Percentiles rank a stretch among this genome's conserved stretches.
These are phyloP conservation scores for Amblyjoppa fuscipennis DNA, from an alignment of 2,888 invertebrate species.

Conservation along the genomic window DNA sequence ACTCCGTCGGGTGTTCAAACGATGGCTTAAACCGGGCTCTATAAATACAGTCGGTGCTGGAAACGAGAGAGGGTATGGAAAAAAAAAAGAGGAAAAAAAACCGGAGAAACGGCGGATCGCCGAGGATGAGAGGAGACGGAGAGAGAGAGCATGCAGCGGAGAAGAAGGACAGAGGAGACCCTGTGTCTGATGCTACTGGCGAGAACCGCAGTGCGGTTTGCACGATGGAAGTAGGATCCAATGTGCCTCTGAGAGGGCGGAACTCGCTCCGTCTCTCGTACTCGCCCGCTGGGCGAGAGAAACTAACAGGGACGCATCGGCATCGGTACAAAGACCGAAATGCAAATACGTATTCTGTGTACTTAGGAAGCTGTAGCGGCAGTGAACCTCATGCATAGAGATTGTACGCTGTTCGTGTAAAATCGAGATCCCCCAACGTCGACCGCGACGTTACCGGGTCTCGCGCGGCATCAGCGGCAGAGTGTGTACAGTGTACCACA, in stretches of 20 bases:
- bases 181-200: conserved; percentile 66
- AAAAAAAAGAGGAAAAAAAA: conserved; percentile 4
- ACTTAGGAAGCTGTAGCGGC: conserved; percentile 83
- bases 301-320: conserved; percentile 73
- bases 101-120: conserved; percentile 35
- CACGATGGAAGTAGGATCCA: conserved; percentile 76
- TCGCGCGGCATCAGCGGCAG: conserved; percentile 31
- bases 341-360: conserved; percentile 84
- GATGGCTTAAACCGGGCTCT: conserved; percentile 75
- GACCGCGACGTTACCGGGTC: conserved; percentile 47
- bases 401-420: conserved; percentile 82
- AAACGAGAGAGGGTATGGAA: conserved; percentile 59
- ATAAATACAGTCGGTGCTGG: conserved; percentile 75
- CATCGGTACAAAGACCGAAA: conserved; percentile 83
- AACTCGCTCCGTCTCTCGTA: conserved; percentile 45
- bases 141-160: conserved; percentile 35
- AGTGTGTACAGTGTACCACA: not conserved
- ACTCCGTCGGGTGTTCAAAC: conserved; percentile 70
- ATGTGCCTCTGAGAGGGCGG: conserved; percentile 68
- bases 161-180: conserved; percentile 41
- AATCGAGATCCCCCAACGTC: conserved; percentile 74
- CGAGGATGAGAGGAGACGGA: conserved; percentile 34
- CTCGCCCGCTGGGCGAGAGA: conserved; percentile 38
- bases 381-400: conserved; percentile 84
- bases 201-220: conserved; percentile 80